Evolutionary conservation across 2,797 vertebrate genomes (phyloP).

Genomic region (Chelmon rostratus): DNA sequence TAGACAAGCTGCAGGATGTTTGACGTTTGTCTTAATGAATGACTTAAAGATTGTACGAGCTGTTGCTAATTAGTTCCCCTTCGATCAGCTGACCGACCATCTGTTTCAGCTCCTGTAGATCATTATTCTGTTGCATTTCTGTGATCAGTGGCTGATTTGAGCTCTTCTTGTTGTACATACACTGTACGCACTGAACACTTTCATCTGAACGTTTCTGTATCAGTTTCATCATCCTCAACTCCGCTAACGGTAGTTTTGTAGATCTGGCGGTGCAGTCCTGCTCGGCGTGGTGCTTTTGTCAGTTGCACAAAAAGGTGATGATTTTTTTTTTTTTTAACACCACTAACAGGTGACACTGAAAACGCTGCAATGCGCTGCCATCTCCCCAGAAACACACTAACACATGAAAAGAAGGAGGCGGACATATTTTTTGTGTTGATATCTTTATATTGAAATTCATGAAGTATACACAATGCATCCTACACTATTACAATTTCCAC

Average conservation of each 20-base stretch:
- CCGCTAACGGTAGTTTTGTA: not conserved
- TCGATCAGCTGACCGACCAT: not conserved
- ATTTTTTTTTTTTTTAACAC: not conserved
- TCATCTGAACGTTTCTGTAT: not conserved
- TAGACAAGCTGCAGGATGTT: not conserved
- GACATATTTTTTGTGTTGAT: slow-evolving; percentile 64
- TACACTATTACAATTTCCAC: slow-evolving; percentile 96
- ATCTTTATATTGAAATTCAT: slow-evolving; percentile 95
- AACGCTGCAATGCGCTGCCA: not conserved
- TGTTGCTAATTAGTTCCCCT: not conserved
- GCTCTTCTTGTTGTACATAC: not conserved
- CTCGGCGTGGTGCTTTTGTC: not conserved
- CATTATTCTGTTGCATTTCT: not conserved
- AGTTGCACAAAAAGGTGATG: not conserved
- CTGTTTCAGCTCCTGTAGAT: not conserved
- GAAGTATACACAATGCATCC: slow-evolving; percentile 94
- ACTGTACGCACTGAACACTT: not conserved
- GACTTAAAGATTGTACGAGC: not conserved
- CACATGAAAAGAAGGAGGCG: slow-evolving; percentile 6
- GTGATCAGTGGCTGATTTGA: not conserved
- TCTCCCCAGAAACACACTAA: not conserved
- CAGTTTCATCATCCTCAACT: not conserved
- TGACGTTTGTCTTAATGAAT: not conserved
- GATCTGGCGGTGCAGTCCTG: not conserved
- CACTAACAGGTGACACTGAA: not conserved